Evolutionary conservation across 1,140 invertebrate species (phyloP), one percentile per base, ranked within the genome.

Genomic region (Bombus superbus): DNA sequence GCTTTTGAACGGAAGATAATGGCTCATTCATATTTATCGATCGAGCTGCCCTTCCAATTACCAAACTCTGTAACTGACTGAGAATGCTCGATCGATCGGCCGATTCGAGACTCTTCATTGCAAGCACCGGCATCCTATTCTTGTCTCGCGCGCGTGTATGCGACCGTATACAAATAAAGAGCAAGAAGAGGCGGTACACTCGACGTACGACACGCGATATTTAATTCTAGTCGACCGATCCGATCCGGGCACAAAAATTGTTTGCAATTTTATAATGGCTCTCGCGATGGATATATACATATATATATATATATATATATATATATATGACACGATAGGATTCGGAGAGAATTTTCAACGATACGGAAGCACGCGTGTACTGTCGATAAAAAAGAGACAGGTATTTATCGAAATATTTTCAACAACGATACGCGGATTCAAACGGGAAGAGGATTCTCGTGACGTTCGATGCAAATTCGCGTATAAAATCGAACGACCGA

Each of bases 11-110:
- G 35, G 64, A 38, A 42, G 42, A 64, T 35, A 72, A 80, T 66
- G 4, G 22, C 57, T 62, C 59, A 57, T 85, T 81, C 77, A 81
- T 84, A 87, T 87, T 76, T 84, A 84, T 84, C 81, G 76, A 87
- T 35, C 68, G 10, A 38, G 71, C 44, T 47, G 53, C 5, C 38
- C 22, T 59, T 76, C 71, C 77, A 76, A 83, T 72, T 75, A 76
- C 18, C 22, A 66, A 84, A 80, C 80, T 42, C 64, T 35, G 32
- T 72, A 69, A 40, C 68, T 53, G 42, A 32, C 66, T 83, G 72
- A 80, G 28, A 84, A 87, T 66, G 40, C 44, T 84, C 35, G 75
- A 75, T 79, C 80, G 53, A 80, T 80, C 57, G 38, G 53, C 38
- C 53, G 68, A 77, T 78, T 28, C 38, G 71, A 74, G 44, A 83